A percentile compares a stretch with the other conserved stretches of the same genome.
Conservation (phyloP, 2,113 vertebrate species). For the Gasterosteus aculeatus region DNA sequence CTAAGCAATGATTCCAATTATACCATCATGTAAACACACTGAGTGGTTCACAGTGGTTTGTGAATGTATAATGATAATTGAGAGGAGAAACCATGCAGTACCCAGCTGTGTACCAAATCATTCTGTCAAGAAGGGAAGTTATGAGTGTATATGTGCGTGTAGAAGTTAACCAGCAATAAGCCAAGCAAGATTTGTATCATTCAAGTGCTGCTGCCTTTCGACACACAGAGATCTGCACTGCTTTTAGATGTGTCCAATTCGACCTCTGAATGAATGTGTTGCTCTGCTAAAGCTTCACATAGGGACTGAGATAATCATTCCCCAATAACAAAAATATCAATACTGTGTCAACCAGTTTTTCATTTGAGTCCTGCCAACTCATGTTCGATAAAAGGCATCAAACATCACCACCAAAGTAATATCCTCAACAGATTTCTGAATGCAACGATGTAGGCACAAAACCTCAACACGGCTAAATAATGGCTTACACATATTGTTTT, state of each 20-base stretch:
- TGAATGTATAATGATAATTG: conserved; percentile 63
- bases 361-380: neutral
- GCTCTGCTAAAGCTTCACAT: neutral
- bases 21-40: too few species aligned
- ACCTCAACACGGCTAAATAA: neutral
- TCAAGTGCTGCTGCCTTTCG: neutral
- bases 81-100: conserved; percentile 49
- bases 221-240: neutral
- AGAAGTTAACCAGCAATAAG: neutral
- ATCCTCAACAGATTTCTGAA: neutral
- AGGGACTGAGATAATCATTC: neutral
- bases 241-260: neutral
- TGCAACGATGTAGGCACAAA: neutral
- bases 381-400: neutral
- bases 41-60: conserved; percentile 39
- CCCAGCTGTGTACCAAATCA: conserved; percentile 64
- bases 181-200: neutral
- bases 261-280: neutral
- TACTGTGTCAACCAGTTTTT: neutral
- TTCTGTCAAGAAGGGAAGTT: conserved; percentile 53
- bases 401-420: neutral
- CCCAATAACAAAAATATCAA: neutral
- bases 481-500: neutral
- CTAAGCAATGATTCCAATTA: too few species aligned
- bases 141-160: neutral